Evolutionary conservation across 1,140 invertebrate species (phyloP).

Genomic region (Diabrotica undecimpunctata): DNA sequence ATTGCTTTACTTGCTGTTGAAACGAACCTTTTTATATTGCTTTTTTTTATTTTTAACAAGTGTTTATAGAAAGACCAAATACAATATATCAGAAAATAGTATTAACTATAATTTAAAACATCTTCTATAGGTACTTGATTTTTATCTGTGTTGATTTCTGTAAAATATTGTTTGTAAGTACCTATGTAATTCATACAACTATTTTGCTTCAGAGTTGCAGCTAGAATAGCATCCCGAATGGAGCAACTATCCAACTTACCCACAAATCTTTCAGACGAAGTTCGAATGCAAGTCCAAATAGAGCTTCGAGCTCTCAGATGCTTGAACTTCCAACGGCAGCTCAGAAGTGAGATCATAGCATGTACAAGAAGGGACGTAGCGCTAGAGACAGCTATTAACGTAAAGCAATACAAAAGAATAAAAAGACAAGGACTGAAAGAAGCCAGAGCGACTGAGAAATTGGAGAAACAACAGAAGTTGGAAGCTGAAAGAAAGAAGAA

Average conservation of each 20-base stretch:
- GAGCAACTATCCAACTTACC: slow-evolving; percentile 75
- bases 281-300: slow-evolving; percentile 89
- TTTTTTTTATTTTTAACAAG: too few species aligned
- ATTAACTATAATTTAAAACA: too few species aligned
- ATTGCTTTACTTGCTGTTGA: too few species aligned
- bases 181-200: background rate
- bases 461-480: slow-evolving; percentile 97
- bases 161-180: too few species aligned
- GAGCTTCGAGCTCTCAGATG: slow-evolving; percentile 91
- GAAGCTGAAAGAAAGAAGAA: slow-evolving; percentile 95
- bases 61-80: too few species aligned
- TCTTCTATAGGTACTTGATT: too few species aligned
- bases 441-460: slow-evolving; percentile 94
- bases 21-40: too few species aligned
- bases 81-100: too few species aligned
- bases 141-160: too few species aligned
- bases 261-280: slow-evolving; percentile 86
- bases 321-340: slow-evolving; percentile 91
- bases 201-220: slow-evolving; percentile 54
- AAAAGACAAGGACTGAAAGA: slow-evolving; percentile 94
- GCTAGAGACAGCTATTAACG: slow-evolving; percentile 92
- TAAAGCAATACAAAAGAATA: slow-evolving; percentile 93
- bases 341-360: slow-evolving; percentile 77
- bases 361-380: slow-evolving; percentile 92
- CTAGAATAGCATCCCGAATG: slow-evolving; percentile 78